Conservation (phyloP, 2,888 invertebrate genomes). For the Troides aeacus region DNA sequence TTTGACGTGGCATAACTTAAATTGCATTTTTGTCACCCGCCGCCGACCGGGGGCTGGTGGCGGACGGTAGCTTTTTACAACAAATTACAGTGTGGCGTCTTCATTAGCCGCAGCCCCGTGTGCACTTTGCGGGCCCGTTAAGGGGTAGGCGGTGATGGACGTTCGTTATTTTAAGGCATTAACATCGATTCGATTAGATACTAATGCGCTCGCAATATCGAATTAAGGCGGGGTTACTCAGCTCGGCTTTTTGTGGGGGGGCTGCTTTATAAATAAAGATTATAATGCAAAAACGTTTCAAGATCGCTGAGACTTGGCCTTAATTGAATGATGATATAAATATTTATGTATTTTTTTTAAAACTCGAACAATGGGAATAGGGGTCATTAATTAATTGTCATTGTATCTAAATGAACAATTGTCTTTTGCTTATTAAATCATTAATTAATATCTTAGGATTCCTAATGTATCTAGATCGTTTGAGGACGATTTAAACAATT, state of each 20-base stretch:
- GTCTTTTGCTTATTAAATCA: background rate
- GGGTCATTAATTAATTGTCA: background rate
- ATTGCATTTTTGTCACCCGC: slow-evolving; percentile 78
- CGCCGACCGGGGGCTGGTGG: slow-evolving; percentile 49
- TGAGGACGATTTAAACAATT: background rate
- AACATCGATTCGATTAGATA: slow-evolving; percentile 39
- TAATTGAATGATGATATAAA: slow-evolving; percentile 20
- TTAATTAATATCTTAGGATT: background rate
- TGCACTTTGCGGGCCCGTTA: slow-evolving; percentile 39
- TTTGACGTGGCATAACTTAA: slow-evolving; percentile 71
- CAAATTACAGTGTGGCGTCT: slow-evolving; percentile 59
- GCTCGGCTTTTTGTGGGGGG: slow-evolving; percentile 14
- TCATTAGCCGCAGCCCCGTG: slow-evolving; percentile 56
- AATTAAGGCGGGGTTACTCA: slow-evolving; percentile 23
- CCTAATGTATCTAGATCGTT: background rate
- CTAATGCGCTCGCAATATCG: slow-evolving; percentile 25
- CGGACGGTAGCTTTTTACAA: slow-evolving; percentile 48
- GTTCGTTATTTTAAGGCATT: slow-evolving; percentile 45
- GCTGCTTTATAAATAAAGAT: slow-evolving; percentile 25
- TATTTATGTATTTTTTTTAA: slow-evolving; percentile 12
- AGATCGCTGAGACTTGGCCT: slow-evolving; percentile 2
- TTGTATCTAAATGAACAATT: background rate
- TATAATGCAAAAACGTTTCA: slow-evolving; percentile 15
- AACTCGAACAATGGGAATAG: background rate
- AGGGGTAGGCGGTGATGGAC: slow-evolving; percentile 45